Conservation (phyloP, 2,888 invertebrate genomes). For the Tortricodes alternella region DNA sequence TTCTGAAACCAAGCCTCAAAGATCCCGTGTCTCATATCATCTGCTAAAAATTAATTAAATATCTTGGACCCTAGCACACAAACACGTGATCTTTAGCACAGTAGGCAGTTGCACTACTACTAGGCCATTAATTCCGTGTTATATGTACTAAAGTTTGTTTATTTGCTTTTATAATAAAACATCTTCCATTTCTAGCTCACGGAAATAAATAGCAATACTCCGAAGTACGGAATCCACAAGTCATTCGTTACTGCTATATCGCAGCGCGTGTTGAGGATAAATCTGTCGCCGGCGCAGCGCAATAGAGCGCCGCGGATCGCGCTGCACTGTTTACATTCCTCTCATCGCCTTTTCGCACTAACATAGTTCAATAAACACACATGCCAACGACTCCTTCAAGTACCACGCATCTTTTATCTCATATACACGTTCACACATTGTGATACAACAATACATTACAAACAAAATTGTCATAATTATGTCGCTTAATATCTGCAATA, state of each 20-base stretch:
- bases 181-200: slow-evolving; percentile 31
- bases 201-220: slow-evolving; percentile 37
- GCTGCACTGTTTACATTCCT: slow-evolving; percentile 63
- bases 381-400: slow-evolving; percentile 45
- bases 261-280: slow-evolving; percentile 54
- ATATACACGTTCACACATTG: slow-evolving; percentile 7
- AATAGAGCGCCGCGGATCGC: slow-evolving; percentile 48
- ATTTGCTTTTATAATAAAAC: slow-evolving; percentile 29
- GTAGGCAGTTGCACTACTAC: too few species aligned
- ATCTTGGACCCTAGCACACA: too few species aligned
- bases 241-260: slow-evolving; percentile 48
- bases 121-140: too few species aligned
- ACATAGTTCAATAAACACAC: slow-evolving; percentile 61
- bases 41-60: too few species aligned
- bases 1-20: slow-evolving; percentile 28
- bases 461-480: slow-evolving; percentile 2
- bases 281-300: slow-evolving; percentile 59
- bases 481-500: slow-evolving; percentile 1
- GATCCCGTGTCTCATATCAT: slow-evolving; percentile 18
- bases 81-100: too few species aligned
- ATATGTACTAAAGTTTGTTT: slow-evolving; percentile 11
- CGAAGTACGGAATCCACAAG: slow-evolving; percentile 41
- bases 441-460: slow-evolving; percentile 1
- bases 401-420: slow-evolving; percentile 25
- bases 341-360: slow-evolving; percentile 64